phyloP scores from a whole-genome alignment of 2,797 vertebrate genomes.

The Hemitrygon akajei region DNA sequence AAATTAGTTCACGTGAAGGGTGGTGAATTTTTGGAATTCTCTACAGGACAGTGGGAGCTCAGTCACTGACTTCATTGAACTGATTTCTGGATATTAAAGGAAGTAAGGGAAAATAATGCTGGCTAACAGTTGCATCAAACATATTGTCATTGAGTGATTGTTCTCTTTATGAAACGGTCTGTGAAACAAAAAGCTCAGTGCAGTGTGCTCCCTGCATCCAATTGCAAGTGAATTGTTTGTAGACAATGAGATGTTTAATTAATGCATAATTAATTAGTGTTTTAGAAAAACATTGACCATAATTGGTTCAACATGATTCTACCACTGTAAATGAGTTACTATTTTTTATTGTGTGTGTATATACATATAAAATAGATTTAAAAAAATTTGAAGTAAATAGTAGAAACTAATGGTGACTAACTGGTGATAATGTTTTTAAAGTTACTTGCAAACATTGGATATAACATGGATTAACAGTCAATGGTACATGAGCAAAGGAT shows the following conservation, averaged over 20 bases:
- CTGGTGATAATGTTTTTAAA: not conserved
- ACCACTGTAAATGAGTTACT: not conserved
- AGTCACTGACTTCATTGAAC: too few relatives aligned
- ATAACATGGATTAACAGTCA: not conserved
- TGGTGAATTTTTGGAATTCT: too few relatives aligned
- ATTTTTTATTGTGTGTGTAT: not conserved
- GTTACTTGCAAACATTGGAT: not conserved
- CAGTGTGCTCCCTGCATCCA: not conserved
- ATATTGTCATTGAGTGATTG: not conserved
- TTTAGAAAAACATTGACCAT: not conserved
- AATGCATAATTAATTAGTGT: not conserved
- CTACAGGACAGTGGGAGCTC: too few relatives aligned
- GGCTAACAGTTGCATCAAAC: not conserved
- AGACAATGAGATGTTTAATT: not conserved
- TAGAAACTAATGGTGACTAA: not conserved
- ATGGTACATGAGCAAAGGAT: not conserved
- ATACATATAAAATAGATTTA: not conserved
- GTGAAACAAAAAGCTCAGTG: not conserved
- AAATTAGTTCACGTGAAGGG: too few relatives aligned
- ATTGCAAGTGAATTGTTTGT: not conserved
- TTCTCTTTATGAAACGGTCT: not conserved
- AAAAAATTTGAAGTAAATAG: not conserved
- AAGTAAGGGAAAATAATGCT: too few relatives aligned
- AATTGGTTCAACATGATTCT: not conserved
- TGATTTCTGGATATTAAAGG: too few relatives aligned